Conservation (phyloP, 1,140 invertebrate species). For the Chionoecetes opilio region DNA sequence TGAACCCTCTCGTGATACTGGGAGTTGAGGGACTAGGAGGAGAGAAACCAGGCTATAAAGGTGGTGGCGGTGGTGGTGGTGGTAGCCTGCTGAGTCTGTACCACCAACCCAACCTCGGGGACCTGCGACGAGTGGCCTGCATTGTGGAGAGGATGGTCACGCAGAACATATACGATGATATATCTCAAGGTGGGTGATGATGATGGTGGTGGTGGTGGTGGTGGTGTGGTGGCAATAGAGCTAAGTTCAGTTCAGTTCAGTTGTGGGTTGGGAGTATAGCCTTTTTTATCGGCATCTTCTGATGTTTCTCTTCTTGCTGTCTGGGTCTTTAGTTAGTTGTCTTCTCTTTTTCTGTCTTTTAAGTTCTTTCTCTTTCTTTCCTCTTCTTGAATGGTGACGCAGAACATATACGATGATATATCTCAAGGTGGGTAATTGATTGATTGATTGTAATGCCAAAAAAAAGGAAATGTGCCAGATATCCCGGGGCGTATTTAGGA, state of each 20-base stretch:
- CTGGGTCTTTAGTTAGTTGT: no score
- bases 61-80: not conserved
- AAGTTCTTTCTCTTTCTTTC: no score
- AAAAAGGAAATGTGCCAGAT: no score
- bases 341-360: no score
- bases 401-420: conserved; percentile 62
- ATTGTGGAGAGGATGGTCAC: conserved; percentile 58
- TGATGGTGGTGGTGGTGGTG: no score
- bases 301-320: no score
- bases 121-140: not conserved
- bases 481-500: no score
- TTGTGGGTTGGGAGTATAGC: no score
- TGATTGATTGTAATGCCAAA: no score
- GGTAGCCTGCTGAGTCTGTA: not conserved
- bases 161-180: conserved; percentile 62
- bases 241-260: no score
- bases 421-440: conserved; percentile 48
- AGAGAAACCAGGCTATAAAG: not conserved
- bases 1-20: conserved; percentile 42
- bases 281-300: no score
- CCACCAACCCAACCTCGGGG: conserved; percentile 10
- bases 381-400: conserved; percentile 61
- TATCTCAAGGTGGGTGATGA: conserved; percentile 45
- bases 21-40: not conserved
- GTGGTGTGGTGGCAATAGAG: no score